Conservation (phyloP, 92 coral and sea anemone species). For the Pocillopora meandrina region DNA sequence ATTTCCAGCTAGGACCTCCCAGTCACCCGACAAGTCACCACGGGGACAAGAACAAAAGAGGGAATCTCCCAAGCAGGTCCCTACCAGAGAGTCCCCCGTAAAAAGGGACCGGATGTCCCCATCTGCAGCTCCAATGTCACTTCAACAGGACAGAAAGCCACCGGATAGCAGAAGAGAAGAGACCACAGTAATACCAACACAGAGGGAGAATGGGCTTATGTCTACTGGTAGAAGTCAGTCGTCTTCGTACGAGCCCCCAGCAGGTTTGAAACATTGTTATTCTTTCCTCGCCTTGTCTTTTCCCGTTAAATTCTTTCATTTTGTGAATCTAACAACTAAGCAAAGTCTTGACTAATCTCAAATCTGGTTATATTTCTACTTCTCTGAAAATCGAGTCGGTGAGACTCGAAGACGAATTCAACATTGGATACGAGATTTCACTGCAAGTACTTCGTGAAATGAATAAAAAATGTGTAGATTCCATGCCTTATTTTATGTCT, state of each 20-base stretch:
- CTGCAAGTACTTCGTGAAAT: no score
- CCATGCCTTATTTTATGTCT: no score
- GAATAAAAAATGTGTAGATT: no score
- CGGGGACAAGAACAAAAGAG: constrained; percentile 41
- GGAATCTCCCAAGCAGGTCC: constrained; percentile 61
- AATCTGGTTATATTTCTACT: no score
- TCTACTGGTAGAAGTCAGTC: constrained; percentile 11
- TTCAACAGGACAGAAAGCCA: constrained; percentile 27
- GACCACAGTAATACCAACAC: neutral
- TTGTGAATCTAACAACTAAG: no score
- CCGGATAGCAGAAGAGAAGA: constrained; percentile 3
- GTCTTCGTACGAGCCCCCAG: constrained; percentile 43
- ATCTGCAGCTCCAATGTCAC: constrained; percentile 2
- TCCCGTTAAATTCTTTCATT: no score
- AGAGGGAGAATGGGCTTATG: constrained; percentile 20
- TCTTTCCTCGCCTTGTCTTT: neutral
- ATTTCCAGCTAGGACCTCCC: constrained; percentile 68
- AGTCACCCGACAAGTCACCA: constrained; percentile 35
- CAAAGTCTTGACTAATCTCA: no score
- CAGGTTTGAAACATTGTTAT: constrained; percentile 23
- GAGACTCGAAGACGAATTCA: no score
- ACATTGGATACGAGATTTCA: no score
- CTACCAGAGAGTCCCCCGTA: constrained; percentile 64
- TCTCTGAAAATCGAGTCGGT: no score
- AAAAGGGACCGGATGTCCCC: constrained; percentile 69